phyloP scores from a whole-genome alignment of 1,140 invertebrate genomes.

The Episyrphus balteatus region DNA sequence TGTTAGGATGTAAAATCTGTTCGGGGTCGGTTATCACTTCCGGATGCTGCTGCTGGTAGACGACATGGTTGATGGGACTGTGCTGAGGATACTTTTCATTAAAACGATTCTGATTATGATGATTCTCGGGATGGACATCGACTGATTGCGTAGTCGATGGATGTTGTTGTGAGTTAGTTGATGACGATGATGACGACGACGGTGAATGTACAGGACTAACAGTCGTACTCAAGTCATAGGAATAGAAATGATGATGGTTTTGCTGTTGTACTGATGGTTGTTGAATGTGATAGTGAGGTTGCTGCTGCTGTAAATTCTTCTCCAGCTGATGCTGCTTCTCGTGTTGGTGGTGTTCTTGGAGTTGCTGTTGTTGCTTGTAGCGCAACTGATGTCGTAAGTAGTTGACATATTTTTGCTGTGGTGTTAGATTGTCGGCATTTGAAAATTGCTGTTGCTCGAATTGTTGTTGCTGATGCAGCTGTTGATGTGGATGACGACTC shows the following conservation, averaged over 20 bases:
- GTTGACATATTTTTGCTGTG: slow-evolving; percentile 33
- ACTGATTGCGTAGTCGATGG: too few relatives aligned
- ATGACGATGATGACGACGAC: too few relatives aligned
- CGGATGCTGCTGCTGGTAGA: slow-evolving; percentile 4
- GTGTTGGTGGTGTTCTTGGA: slow-evolving; percentile 7
- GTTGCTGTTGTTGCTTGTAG: slow-evolving; percentile 23
- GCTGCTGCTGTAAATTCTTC: slow-evolving; percentile 11
- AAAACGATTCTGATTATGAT: slow-evolving; percentile 6
- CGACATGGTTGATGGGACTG: slow-evolving; percentile 7
- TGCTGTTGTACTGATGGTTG: too few relatives aligned
- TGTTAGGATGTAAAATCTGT: neutral
- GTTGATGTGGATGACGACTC: neutral
- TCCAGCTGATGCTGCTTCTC: slow-evolving; percentile 7
- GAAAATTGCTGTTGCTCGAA: slow-evolving; percentile 3
- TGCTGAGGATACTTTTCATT: slow-evolving; percentile 6
- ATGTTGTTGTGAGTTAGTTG: too few relatives aligned
- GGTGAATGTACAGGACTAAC: too few relatives aligned
- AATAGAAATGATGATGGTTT: too few relatives aligned
- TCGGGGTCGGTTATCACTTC: neutral
- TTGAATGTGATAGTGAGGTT: slow-evolving; percentile 1
- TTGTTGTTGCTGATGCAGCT: neutral
- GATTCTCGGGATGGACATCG: slow-evolving; percentile 7
- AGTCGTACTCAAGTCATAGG: too few relatives aligned
- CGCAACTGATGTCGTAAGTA: slow-evolving; percentile 34
- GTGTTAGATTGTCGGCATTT: slow-evolving; percentile 17